phyloP scores from a whole-genome alignment of 1,140 invertebrate genomes.

The Coelopa frigida region DNA sequence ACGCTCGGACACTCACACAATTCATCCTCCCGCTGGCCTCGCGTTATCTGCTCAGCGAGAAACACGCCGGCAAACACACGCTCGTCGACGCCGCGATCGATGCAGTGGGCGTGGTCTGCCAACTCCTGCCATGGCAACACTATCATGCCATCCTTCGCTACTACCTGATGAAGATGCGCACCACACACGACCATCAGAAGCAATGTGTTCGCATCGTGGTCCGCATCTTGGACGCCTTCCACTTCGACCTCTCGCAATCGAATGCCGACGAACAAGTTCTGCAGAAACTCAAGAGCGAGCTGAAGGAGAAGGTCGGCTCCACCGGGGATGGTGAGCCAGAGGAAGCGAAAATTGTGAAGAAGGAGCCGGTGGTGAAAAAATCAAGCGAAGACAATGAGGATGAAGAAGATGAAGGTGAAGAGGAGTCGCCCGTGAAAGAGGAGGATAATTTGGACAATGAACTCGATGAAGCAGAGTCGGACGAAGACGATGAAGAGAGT shows the following conservation, averaged over 20 bases:
- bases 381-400: slow-evolving; percentile 28
- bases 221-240: slow-evolving; percentile 81
- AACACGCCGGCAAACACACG: slow-evolving; percentile 65
- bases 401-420: slow-evolving; percentile 32
- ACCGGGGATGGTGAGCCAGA: slow-evolving; percentile 1
- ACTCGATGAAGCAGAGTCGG: slow-evolving; percentile 23
- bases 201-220: slow-evolving; percentile 74
- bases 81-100: slow-evolving; percentile 80
- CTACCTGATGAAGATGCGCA: slow-evolving; percentile 69
- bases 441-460: slow-evolving; percentile 21
- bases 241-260: slow-evolving; percentile 77
- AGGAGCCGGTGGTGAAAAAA: slow-evolving; percentile 24
- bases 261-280: slow-evolving; percentile 27
- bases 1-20: slow-evolving; percentile 64
- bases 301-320: slow-evolving; percentile 1
- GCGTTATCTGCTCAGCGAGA: slow-evolving; percentile 70
- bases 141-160: slow-evolving; percentile 74
- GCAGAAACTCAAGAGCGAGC: slow-evolving; percentile 18
- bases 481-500: slow-evolving; percentile 31
- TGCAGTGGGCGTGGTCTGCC: slow-evolving; percentile 65
- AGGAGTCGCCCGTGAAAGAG: slow-evolving; percentile 20
- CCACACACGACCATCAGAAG: slow-evolving; percentile 68
- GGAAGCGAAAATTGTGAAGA: slow-evolving; percentile 24
- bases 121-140: slow-evolving; percentile 75
- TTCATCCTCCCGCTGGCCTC: slow-evolving; percentile 80